A percentile compares a stretch with the other conserved stretches of the same genome.
These are phyloP conservation scores for Vicugna pacos DNA, from an alignment of 2,113 vertebrate species.

Conservation along the genomic window DNA sequence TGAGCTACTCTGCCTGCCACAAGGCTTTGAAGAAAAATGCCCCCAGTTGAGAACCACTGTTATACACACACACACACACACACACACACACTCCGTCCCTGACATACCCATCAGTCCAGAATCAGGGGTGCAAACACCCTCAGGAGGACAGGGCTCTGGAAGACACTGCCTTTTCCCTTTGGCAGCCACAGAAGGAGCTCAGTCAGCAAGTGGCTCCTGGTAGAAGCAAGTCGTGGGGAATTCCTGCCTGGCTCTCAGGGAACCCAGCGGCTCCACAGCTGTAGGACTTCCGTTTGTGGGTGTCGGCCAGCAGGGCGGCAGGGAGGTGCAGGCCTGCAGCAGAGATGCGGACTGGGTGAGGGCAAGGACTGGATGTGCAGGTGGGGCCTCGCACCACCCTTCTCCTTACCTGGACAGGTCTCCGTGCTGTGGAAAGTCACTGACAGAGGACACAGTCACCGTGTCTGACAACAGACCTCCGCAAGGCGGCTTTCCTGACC, in stretches of 20 bases:
- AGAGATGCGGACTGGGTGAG: accelerated
- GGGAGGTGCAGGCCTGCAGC: neutral
- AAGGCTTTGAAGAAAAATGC: neutral
- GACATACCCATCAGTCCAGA: neutral
- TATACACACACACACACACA: neutral
- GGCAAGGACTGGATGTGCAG: neutral
- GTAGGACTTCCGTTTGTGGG: too few relatives aligned
- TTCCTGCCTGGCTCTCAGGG: neutral
- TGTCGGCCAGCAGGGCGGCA: neutral
- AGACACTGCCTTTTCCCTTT: neutral
- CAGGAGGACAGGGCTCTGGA: neutral
- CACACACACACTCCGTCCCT: neutral
- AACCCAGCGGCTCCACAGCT: neutral
- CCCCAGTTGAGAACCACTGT: neutral
- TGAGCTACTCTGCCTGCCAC: neutral
- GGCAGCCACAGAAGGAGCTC: neutral
- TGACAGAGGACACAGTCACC: neutral
- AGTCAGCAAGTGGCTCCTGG: neutral
- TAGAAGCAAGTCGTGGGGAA: too few relatives aligned
- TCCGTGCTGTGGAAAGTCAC: neutral
- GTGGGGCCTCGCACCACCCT: neutral
- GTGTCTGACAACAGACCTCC: neutral
- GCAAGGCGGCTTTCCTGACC: neutral
- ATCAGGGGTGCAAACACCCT: neutral
- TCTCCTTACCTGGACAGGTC: neutral